Evolutionary conservation across 2,797 vertebrate genomes (phyloP), one percentile per base, ranked within the genome.

Genomic region (Dipus sagitta): DNA sequence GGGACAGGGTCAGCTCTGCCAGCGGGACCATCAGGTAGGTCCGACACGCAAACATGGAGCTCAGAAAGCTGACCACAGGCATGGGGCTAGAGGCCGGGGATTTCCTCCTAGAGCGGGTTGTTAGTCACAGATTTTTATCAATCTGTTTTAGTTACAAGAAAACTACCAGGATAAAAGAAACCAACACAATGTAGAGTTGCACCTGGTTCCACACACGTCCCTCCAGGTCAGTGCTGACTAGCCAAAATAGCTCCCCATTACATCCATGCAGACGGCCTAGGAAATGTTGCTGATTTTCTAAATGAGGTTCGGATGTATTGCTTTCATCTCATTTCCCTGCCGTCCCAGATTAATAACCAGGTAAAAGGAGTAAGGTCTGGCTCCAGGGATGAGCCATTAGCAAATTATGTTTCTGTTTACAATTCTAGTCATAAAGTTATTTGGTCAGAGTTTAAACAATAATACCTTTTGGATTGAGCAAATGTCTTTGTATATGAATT

Each of bases 391-490:
- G 86, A 95, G 90, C 92, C 80, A 89, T 92, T 92, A 95, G 88
- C 80, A 92, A 97, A 94, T 93, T 91, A 83, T 64, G 15, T 95
- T 94, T 92, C 72, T 92, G 70, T 92, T 96, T 94, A 78, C 71
- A 93, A 92, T 93, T 96, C 90, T 88, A 84, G 72, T 90, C 96
- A 95, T 81, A 92, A 64, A 91, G n/a, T 93, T 91, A 86, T 85
- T 92, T 91, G 84, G 78, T 94, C 18, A 60, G 30, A 71, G 47
- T 90, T 83, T 58, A 58, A 58, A 17, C 68, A 89, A 87, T 88
- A 85, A 83, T 95, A 76, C 76, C 80, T 94, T 88, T 92, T 81
- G 88, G 62, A 75, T 90, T 88, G 30, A 79, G 78, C 79, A 68
- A 54, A 83, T 84, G 75, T 75, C 76, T 90, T 90, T 94, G 42